Evolutionary conservation across 2,888 invertebrate genomes (phyloP).

Genomic region (Onthophagus sagittarius): DNA sequence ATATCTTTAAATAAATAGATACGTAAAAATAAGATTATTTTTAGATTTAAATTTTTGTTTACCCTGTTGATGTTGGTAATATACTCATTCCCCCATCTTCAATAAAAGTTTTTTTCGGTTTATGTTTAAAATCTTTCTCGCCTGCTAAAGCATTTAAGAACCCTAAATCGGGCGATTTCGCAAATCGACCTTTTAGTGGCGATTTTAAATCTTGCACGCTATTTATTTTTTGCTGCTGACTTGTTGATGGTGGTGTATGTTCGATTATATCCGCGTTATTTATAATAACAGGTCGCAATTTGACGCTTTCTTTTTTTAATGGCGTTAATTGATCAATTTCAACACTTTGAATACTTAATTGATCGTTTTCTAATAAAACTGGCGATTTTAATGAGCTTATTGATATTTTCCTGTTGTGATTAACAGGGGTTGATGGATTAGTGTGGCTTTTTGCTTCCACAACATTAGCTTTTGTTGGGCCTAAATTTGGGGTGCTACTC

Average conservation of each 20-base stretch:
- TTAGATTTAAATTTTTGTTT: slow-evolving; percentile 15
- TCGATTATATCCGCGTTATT: slow-evolving; percentile 45
- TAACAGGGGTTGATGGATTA: slow-evolving; percentile 43
- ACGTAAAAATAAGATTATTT: slow-evolving; percentile 1
- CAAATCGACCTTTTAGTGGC: slow-evolving; percentile 29
- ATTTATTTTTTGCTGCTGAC: background rate
- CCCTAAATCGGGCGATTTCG: slow-evolving; percentile 41
- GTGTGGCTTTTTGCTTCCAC: slow-evolving; percentile 34
- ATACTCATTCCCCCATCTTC: slow-evolving; percentile 58
- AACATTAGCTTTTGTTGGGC: slow-evolving; percentile 30
- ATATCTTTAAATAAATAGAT: slow-evolving; percentile 35
- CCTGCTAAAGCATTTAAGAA: slow-evolving; percentile 43
- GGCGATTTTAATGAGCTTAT: background rate
- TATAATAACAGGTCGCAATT: slow-evolving; percentile 38
- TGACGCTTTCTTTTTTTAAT: slow-evolving; percentile 2
- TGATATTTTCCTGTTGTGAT: slow-evolving; percentile 28
- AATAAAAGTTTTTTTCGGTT: slow-evolving; percentile 56
- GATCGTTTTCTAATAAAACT: background rate
- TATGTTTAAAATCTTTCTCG: slow-evolving; percentile 49
- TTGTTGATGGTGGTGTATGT: slow-evolving; percentile 38
- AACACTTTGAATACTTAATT: background rate
- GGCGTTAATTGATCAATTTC: background rate
- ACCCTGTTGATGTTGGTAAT: slow-evolving; percentile 57
- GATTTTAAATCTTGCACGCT: background rate
- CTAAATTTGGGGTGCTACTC: slow-evolving; percentile 47